Conservation (phyloP, 2,888 invertebrate species). For the Mimas tiliae region DNA sequence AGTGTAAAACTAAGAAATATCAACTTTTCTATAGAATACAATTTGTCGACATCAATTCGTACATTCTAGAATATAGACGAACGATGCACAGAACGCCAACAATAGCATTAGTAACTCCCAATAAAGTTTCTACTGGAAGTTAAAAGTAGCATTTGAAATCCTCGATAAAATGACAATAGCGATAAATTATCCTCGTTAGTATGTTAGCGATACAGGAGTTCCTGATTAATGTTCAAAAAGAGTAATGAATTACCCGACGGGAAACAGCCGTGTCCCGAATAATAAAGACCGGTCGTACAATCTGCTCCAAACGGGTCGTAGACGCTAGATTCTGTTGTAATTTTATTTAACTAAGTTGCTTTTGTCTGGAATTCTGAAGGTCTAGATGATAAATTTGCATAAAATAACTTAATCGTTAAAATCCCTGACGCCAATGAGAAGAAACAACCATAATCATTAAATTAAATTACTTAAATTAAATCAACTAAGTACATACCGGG, state of each 20-base stretch:
- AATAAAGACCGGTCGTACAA: slow-evolving; percentile 36
- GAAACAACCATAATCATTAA: neutral
- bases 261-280: slow-evolving; percentile 50
- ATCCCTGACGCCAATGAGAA: neutral
- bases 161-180: slow-evolving; percentile 23
- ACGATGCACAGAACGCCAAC: too few relatives aligned
- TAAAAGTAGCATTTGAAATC: neutral
- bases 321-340: slow-evolving; percentile 1
- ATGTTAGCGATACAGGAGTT: slow-evolving; percentile 44
- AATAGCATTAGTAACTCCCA: too few relatives aligned
- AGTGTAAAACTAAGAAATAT: too few relatives aligned
- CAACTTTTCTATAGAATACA: too few relatives aligned
- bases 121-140: too few relatives aligned
- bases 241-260: slow-evolving; percentile 54
- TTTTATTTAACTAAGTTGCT: slow-evolving; percentile 20
- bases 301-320: slow-evolving; percentile 35
- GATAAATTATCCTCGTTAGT: slow-evolving; percentile 41
- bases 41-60: too few relatives aligned
- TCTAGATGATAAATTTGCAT: neutral
- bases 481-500: too few relatives aligned
- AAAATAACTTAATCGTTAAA: neutral
- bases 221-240: slow-evolving; percentile 56
- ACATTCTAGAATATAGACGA: too few relatives aligned
- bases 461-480: too few relatives aligned
- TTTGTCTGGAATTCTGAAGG: neutral